phyloP scores from a whole-genome alignment of 2,113 vertebrate species.

The Limanda limanda region DNA sequence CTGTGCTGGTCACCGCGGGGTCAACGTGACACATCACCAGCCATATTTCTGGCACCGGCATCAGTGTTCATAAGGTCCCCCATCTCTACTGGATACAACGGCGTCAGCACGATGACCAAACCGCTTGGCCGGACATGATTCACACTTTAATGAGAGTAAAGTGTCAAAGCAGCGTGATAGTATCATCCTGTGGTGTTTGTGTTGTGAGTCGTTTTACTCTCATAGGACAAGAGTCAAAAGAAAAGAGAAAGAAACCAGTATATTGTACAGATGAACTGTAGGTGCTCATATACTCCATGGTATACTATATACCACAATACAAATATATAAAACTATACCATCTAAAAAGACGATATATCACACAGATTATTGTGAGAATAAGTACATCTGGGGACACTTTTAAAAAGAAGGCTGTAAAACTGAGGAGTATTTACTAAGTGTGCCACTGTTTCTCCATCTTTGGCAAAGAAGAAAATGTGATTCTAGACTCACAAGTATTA shows the following conservation, averaged over 20 bases:
- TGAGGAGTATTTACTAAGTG: constrained; percentile 4
- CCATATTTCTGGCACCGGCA: constrained; percentile 51
- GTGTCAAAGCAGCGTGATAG: constrained; percentile 31
- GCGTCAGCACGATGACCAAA: constrained; percentile 43
- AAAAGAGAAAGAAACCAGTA: neutral
- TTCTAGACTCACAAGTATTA: neutral
- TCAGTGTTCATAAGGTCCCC: constrained; percentile 50
- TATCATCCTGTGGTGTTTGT: constrained; percentile 47
- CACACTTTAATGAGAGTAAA: constrained; percentile 35
- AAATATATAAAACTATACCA: neutral
- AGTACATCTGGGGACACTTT: constrained; percentile 39
- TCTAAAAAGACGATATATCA: constrained; percentile 21
- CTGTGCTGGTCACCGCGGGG: constrained; percentile 60
- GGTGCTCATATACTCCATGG: neutral
- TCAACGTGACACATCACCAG: constrained; percentile 64
- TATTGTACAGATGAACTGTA: constrained; percentile 4
- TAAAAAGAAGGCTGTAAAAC: constrained; percentile 26
- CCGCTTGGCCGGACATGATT: constrained; percentile 34
- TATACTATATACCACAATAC: neutral
- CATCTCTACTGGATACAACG: constrained; percentile 39
- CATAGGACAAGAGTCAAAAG: constrained; percentile 8
- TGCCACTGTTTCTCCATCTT: constrained; percentile 31
- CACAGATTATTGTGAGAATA: constrained; percentile 26
- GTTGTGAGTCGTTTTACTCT: constrained; percentile 33
- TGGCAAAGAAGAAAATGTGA: neutral